A percentile compares a stretch with the other conserved stretches of the same genome.
Conservation (phyloP, 2,888 invertebrate genomes). For the Lobophora halterata region DNA sequence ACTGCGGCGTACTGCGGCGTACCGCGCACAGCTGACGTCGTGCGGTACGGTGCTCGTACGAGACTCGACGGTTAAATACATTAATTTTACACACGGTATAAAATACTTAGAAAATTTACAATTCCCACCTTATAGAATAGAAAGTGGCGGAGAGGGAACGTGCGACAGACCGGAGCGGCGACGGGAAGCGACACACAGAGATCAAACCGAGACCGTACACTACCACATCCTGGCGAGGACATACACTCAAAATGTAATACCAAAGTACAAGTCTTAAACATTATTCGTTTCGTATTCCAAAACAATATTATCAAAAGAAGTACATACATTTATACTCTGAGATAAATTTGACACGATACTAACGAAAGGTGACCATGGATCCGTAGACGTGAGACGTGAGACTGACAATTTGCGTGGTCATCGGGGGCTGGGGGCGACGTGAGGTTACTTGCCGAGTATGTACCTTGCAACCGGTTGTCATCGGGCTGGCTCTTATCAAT, state of each 20-base stretch:
- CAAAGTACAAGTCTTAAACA: constrained; percentile 74
- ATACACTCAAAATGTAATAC: constrained; percentile 73
- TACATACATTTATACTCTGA: constrained; percentile 58
- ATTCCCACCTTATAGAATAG: constrained; percentile 64
- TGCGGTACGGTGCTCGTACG: constrained; percentile 48
- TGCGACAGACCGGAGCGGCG: constrained; percentile 21
- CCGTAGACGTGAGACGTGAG: constrained; percentile 11
- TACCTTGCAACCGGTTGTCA: constrained; percentile 60
- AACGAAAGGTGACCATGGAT: constrained; percentile 26
- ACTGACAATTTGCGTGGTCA: constrained; percentile 23
- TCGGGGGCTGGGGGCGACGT: constrained; percentile 22
- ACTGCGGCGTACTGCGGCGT: constrained; percentile 27
- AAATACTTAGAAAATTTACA: constrained; percentile 80
- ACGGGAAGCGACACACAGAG: constrained; percentile 44
- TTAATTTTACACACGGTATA: constrained; percentile 74
- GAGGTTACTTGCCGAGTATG: constrained; percentile 31
- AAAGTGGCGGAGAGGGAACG: constrained; percentile 43
- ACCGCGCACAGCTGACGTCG: no score
- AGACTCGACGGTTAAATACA: constrained; percentile 62
- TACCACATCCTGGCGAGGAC: constrained; percentile 60
- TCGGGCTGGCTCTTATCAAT: constrained; percentile 73
- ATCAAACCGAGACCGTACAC: constrained; percentile 51
- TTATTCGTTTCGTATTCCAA: constrained; percentile 68
- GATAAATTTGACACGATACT: constrained; percentile 64
- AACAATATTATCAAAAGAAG: constrained; percentile 73